These are phyloP conservation scores for Acrocephalus kingi DNA, from an alignment of 2,113 vertebrate species.

Conservation along the genomic window DNA sequence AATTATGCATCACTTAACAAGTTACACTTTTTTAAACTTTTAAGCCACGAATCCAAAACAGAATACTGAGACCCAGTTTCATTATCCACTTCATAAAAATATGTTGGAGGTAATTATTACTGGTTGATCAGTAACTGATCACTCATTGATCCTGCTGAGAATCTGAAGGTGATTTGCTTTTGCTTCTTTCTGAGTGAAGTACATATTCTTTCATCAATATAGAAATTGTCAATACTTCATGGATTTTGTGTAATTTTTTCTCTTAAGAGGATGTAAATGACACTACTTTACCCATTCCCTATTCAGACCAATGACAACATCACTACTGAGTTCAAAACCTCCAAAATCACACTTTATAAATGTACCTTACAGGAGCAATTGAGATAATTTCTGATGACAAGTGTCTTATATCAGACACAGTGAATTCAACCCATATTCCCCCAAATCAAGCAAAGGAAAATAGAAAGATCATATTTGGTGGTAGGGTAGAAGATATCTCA, in stretches of 20 bases:
- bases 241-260: neutral
- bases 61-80: neutral
- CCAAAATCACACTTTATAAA: neutral
- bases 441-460: neutral
- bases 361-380: neutral
- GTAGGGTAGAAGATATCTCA: neutral
- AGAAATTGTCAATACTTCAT: neutral
- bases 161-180: neutral
- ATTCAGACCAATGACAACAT: neutral
- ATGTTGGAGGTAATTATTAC: neutral
- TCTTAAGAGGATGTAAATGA: neutral
- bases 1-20: neutral
- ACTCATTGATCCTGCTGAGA: neutral
- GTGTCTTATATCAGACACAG: neutral
- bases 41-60: neutral
- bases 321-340: rapidly evolving
- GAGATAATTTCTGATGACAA: neutral
- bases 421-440: rapidly evolving
- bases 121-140: neutral
- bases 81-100: neutral
- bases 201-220: neutral
- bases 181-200: neutral
- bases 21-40: neutral
- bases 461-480: neutral
- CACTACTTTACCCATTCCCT: neutral